Conservation (phyloP, 2,888 invertebrate genomes). For the Lycocerus yunnanus region DNA sequence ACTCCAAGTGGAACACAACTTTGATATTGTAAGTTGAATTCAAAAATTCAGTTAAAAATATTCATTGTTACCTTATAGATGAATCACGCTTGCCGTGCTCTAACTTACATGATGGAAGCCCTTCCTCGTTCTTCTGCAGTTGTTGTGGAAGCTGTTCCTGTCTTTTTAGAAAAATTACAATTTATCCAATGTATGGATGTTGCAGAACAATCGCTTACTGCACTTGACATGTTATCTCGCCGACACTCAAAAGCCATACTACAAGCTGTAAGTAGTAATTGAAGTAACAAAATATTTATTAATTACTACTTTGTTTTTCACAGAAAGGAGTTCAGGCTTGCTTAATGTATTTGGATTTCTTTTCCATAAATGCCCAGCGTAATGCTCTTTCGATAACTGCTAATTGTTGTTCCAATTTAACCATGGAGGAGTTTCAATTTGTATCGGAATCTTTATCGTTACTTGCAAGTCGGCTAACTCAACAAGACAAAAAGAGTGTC, state of each 20-base stretch:
- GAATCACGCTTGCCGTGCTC: constrained; percentile 97
- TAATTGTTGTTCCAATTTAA: constrained; percentile 95
- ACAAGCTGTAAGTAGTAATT: constrained; percentile 72
- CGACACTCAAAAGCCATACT: constrained; percentile 96
- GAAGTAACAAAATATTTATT: background rate
- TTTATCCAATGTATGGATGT: constrained; percentile 99
- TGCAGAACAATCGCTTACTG: constrained; percentile 97
- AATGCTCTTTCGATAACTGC: constrained; percentile 96
- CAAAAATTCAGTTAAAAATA: background rate
- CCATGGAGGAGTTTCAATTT: constrained; percentile 91
- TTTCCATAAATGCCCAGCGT: constrained; percentile 97
- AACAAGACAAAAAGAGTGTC: constrained; percentile 96
- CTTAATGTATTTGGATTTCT: constrained; percentile 96
- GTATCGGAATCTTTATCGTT: constrained; percentile 86
- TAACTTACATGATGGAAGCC: constrained; percentile 99
- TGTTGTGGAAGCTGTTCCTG: constrained; percentile 96
- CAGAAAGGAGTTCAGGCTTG: constrained; percentile 96
- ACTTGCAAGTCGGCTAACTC: constrained; percentile 77
- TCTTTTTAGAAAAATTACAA: constrained; percentile 95
- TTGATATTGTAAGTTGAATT: constrained; percentile 79
- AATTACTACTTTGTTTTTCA: constrained; percentile 38
- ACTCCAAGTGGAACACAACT: constrained; percentile 96
- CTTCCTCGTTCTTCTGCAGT: constrained; percentile 94
- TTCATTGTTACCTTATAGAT: constrained; percentile 63
- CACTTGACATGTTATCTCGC: constrained; percentile 94